Evolutionary conservation across 2,113 vertebrate genomes (phyloP).

Genomic region (Pelecanoides urinatrix): DNA sequence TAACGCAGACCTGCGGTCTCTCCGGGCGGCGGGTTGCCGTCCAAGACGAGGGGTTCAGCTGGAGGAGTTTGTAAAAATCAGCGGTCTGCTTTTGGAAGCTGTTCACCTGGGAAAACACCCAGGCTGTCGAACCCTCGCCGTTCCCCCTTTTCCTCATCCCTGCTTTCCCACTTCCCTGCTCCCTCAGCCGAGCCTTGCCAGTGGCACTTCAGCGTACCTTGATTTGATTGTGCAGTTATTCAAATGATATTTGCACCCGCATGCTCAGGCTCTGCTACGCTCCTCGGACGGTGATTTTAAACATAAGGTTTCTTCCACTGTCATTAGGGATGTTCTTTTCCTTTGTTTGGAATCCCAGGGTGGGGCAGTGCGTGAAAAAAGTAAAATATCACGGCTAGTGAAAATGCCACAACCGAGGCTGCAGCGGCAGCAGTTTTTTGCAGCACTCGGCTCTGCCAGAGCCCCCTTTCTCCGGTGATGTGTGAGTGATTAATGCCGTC

Average conservation of each 20-base stretch:
- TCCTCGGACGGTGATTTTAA: rapidly evolving
- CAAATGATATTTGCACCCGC: neutral
- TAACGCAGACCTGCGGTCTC: rapidly evolving
- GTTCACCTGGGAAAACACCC: neutral
- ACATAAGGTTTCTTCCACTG: rapidly evolving
- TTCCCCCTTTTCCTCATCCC: neutral
- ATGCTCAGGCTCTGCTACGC: rapidly evolving
- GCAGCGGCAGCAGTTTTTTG: rapidly evolving
- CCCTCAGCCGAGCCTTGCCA: neutral
- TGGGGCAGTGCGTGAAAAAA: rapidly evolving
- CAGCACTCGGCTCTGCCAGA: neutral
- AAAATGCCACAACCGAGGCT: neutral
- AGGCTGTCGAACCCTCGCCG: rapidly evolving
- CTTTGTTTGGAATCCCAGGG: neutral
- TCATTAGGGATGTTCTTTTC: rapidly evolving
- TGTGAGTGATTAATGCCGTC: neutral
- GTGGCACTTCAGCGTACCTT: neutral
- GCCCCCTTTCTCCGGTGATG: neutral
- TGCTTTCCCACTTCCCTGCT: neutral
- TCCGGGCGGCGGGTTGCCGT: neutral
- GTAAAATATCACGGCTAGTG: too few species aligned
- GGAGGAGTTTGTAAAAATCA: neutral
- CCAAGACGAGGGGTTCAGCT: rapidly evolving
- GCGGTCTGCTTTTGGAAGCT: neutral
- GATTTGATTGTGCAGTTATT: neutral